Evolutionary conservation across 2,797 vertebrate species (phyloP).

Genomic region (Calcarius lapponicus): DNA sequence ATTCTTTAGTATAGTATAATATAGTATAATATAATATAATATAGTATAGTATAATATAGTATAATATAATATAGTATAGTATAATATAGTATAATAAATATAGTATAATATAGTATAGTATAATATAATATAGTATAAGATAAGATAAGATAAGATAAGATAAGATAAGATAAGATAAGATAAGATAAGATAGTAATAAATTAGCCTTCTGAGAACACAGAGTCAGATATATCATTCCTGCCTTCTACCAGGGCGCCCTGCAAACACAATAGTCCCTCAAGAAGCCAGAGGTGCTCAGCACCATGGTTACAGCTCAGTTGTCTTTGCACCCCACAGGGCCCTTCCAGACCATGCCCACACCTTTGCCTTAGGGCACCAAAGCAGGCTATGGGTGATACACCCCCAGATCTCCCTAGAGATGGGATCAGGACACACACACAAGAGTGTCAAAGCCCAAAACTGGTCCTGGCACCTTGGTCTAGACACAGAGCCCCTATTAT

Average conservation of each 20-base stretch:
- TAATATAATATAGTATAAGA: too few species aligned
- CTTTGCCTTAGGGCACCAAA: not conserved
- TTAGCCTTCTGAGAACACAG: not conserved
- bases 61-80: too few species aligned
- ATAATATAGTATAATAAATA: too few species aligned
- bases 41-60: too few species aligned
- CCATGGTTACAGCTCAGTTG: rapidly evolving
- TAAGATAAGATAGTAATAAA: too few species aligned
- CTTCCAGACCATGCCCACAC: not conserved
- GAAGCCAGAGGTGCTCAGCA: not conserved
- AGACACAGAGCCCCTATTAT: not conserved
- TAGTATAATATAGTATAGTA: too few species aligned
- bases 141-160: too few species aligned
- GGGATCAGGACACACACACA: not conserved
- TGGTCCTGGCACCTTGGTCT: not conserved
- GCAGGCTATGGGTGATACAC: not conserved
- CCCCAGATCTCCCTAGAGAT: not conserved
- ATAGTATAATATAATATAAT: too few species aligned
- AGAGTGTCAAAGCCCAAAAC: not conserved
- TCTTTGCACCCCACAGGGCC: not conserved
- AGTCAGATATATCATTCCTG: not conserved
- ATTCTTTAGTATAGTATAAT: too few species aligned
- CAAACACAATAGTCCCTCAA: not conserved
- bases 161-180: too few species aligned
- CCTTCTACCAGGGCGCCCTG: not conserved